These are phyloP conservation scores for Lepilemur ruficaudatus DNA, from an alignment of 2,797 vertebrate species.

Conservation along the genomic window DNA sequence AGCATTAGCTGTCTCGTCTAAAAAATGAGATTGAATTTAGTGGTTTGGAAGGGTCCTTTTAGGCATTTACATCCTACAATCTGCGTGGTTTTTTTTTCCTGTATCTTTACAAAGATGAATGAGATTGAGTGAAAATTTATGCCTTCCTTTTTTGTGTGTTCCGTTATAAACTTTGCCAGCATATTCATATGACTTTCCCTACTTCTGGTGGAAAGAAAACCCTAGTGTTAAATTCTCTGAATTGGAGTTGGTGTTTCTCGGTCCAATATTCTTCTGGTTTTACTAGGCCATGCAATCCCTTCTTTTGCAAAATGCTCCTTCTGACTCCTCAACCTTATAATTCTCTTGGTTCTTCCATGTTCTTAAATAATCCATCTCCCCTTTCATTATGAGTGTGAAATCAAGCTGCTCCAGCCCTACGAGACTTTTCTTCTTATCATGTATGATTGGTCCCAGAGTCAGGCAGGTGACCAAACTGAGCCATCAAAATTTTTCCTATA, in stretches of 20 bases:
- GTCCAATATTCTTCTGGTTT: not conserved
- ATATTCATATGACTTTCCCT: not conserved
- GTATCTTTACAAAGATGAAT: not conserved
- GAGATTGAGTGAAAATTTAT: not conserved
- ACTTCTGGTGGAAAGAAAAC: not conserved
- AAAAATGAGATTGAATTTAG: not conserved
- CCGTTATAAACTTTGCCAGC: not conserved
- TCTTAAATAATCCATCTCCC: not conserved
- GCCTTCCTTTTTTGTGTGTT: not conserved
- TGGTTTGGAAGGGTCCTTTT: not conserved
- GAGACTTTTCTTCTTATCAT: not conserved
- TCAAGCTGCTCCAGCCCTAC: not conserved
- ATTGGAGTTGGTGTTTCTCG: not conserved
- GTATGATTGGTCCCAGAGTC: not conserved
- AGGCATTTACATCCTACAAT: not conserved
- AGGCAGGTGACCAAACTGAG: not conserved
- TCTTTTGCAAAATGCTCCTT: not conserved
- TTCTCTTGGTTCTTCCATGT: not conserved
- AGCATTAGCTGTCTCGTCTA: not conserved
- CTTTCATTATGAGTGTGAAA: not conserved
- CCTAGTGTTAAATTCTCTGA: not conserved
- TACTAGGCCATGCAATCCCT: too few species aligned
- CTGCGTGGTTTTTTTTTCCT: not conserved
- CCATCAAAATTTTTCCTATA: conserved; percentile 22
- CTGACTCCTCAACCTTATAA: not conserved